Percentiles rank a stretch among this genome's conserved stretches.
Evolutionary conservation across 1,140 invertebrate genomes (phyloP).

Genomic region (Oppia nitens): DNA sequence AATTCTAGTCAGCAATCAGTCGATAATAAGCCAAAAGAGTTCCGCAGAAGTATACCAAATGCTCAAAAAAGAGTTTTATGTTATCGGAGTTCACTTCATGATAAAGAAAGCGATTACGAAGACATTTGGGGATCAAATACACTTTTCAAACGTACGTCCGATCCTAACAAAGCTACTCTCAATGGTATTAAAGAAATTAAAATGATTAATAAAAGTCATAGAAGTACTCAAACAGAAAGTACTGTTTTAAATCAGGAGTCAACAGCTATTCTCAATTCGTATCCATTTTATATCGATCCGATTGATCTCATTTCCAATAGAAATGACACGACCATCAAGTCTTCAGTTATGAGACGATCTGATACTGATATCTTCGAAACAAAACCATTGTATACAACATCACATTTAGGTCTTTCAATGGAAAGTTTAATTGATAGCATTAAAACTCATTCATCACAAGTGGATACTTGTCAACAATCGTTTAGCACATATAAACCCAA

Average conservation of each 20-base stretch:
- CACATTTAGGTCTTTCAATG: neutral
- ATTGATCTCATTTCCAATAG: slow-evolving; percentile 49
- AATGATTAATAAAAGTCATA: neutral
- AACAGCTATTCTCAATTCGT: slow-evolving; percentile 38
- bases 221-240: neutral
- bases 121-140: slow-evolving; percentile 53
- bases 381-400: neutral
- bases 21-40: neutral
- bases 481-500: neutral
- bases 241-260: neutral
- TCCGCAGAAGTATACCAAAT: neutral
- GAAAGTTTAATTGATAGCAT: neutral
- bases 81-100: slow-evolving; percentile 63
- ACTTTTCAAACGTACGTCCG: neutral
- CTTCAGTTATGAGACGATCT: neutral
- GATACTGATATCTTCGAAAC: neutral
- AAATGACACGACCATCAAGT: neutral
- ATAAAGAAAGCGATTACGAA: slow-evolving; percentile 87
- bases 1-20: neutral
- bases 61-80: slow-evolving; percentile 32
- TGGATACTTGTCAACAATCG: neutral
- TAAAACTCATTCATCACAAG: neutral
- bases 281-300: slow-evolving; percentile 79
- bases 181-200: neutral
- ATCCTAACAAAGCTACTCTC: neutral